Conservation (phyloP, 2,797 vertebrate species). For the Urosaurus nigricauda region DNA sequence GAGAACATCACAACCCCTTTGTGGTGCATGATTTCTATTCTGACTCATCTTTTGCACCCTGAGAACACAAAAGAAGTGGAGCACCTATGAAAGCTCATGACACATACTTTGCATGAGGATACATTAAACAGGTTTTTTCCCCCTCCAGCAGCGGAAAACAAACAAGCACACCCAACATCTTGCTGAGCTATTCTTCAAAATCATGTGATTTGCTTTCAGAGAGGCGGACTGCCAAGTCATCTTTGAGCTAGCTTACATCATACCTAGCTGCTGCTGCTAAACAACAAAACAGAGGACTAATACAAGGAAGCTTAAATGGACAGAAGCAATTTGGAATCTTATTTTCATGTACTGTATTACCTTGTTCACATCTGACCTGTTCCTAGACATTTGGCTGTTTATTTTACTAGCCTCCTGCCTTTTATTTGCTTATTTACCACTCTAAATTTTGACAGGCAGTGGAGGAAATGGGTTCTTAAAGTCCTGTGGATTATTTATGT, state of each 20-base stretch:
- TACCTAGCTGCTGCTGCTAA: not conserved
- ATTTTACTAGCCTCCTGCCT: not conserved
- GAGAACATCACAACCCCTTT: not conserved
- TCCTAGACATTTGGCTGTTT: too few species aligned
- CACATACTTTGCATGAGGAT: not conserved
- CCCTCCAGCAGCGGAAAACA: not conserved
- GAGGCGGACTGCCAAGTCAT: constrained; percentile 6
- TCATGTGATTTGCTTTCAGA: constrained; percentile 3
- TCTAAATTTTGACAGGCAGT: too few species aligned
- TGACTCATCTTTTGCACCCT: not conserved
- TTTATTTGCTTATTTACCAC: not conserved
- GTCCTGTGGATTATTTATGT: not conserved
- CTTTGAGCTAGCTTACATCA: not conserved
- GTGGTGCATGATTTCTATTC: not conserved
- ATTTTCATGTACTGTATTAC: not conserved
- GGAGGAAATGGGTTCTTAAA: not conserved
- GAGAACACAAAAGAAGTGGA: not conserved
- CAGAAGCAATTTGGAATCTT: not conserved
- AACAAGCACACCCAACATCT: not conserved
- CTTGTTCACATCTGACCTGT: too few species aligned
- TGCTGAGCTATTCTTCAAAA: constrained; percentile 26
- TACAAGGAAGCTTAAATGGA: not conserved
- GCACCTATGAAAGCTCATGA: not conserved
- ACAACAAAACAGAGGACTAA: not conserved
- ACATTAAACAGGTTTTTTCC: not conserved